Evolutionary conservation across 2,113 vertebrate genomes (phyloP), one percentile per base, ranked within the genome.

Genomic region (Suncus etruscus): DNA sequence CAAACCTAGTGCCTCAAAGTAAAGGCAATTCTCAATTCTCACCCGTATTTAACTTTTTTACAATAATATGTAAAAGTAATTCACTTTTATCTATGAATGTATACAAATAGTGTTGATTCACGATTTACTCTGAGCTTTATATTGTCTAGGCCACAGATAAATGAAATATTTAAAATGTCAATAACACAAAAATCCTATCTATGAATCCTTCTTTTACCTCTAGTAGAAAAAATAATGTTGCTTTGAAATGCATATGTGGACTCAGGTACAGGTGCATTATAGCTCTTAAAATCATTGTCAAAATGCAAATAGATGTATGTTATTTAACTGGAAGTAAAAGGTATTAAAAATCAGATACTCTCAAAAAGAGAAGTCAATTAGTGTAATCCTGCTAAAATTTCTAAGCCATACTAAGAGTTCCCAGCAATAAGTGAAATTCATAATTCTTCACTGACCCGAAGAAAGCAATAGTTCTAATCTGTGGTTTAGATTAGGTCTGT

Each of bases 191-290:
- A 25, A 54, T 54, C 54, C 75, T 85, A 7, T 32, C 14, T 86
- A 24, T 61, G 18, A 61, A 4, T 20, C 58, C 15, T 20, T 18
- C 12, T 58, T 61, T 4, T 20, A 20, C 15, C 18, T 22, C 58
- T 61, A 22, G 16, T 29, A 20, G 5, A 87, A 25, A 66, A 73
- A 83, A 54, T 83, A 29, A 79, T 50, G 0, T 27, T 87, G 10
- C 69, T 77, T 86, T 91, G 82, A 91, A 89, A 85, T 58, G 69
- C 29, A 27, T 32, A 54, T 27, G 77, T 92, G 2, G 18, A 51
- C 27, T 76, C 85, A 78, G 24, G 9, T 25, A 31, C 3, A 58
- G 27, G 50, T 86, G 1, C 22, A 20, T 83, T 76, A 58, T 22
- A 39, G 9, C 27, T 69, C 10, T 58, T 91, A 65, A 39, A 80